These are phyloP conservation scores for Allolobophora icterica DNA, from an alignment of 2,888 invertebrate species.

Conservation along the genomic window DNA sequence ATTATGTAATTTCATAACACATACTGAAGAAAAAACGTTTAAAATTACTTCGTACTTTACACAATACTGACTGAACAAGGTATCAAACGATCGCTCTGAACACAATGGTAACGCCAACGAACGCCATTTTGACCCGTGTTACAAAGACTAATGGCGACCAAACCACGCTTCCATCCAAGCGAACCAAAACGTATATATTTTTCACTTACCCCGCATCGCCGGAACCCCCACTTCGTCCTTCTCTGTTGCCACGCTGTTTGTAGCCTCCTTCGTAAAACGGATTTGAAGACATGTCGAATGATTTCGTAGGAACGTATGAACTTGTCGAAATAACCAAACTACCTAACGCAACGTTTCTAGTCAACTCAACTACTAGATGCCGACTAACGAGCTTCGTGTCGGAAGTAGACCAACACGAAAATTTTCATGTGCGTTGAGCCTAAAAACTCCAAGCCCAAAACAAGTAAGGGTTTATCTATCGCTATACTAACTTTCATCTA, in stretches of 20 bases:
- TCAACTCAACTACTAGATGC: background rate
- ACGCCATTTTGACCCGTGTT: background rate
- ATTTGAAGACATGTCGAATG: background rate
- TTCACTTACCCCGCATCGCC: background rate
- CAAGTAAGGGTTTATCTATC: background rate
- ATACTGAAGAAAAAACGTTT: background rate
- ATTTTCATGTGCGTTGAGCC: slow-evolving; percentile 8
- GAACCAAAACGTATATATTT: background rate
- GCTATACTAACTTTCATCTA: background rate
- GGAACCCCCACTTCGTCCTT: background rate
- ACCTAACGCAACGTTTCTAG: background rate
- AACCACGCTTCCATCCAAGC: background rate
- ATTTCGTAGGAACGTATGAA: background rate
- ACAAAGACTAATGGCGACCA: slow-evolving; percentile 10
- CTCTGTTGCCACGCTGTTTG: background rate
- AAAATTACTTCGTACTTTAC: background rate
- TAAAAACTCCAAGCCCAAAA: background rate
- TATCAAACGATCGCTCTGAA: background rate
- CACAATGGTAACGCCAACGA: background rate
- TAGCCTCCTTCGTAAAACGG: slow-evolving; percentile 9
- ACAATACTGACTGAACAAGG: background rate
- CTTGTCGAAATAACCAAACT: background rate
- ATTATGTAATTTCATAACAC: background rate
- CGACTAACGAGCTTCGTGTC: background rate
- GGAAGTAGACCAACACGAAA: background rate